Evolutionary conservation across 2,113 vertebrate species (phyloP).

Genomic region (Machaerirhynchus nigripectus): DNA sequence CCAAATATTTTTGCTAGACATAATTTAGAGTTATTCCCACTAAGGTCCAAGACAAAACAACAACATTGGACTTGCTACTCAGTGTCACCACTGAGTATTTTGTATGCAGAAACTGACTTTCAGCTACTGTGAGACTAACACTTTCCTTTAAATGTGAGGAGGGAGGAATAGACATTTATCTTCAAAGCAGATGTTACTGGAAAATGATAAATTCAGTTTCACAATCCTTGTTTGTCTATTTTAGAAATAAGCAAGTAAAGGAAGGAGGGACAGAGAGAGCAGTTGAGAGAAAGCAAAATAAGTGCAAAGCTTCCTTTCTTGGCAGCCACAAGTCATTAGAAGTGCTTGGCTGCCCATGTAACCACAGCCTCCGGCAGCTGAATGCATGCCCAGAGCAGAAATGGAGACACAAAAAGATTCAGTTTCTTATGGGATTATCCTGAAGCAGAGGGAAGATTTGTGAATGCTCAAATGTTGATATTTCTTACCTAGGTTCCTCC

Average conservation of each 20-base stretch:
- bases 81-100: neutral
- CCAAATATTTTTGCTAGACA: neutral
- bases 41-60: neutral
- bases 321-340: constrained; percentile 1
- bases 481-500: neutral
- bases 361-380: constrained; percentile 1
- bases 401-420: neutral
- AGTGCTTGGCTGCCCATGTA: neutral
- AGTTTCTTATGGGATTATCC: neutral
- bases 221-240: neutral
- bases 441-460: neutral
- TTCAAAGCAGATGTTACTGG: neutral
- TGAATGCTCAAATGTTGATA: neutral
- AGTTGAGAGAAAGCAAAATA: neutral
- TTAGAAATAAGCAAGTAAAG: neutral
- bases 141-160: neutral
- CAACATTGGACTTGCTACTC: neutral
- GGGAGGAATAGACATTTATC: neutral
- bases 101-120: neutral
- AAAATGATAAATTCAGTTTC: neutral
- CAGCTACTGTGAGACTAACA: neutral
- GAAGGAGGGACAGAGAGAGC: neutral
- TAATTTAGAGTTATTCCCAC: neutral
- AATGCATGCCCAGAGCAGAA: constrained; percentile 4
- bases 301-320: neutral